These are phyloP conservation scores for Cinara cedri DNA, from an alignment of 2,888 invertebrate species.

Conservation along the genomic window DNA sequence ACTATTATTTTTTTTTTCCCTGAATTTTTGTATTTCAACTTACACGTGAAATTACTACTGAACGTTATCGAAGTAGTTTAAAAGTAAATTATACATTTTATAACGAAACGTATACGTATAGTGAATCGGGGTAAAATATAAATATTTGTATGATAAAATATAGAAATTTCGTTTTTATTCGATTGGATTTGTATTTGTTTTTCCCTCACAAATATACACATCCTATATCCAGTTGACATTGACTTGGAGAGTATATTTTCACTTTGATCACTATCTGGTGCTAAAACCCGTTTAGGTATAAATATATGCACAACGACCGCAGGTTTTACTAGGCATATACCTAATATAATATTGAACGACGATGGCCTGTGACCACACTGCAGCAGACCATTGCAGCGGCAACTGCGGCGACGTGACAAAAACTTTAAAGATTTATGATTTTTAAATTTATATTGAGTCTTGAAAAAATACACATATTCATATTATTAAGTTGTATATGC, in stretches of 20 bases:
- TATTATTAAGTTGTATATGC: too few species aligned
- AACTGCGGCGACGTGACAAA: neutral
- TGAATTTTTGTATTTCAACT: neutral
- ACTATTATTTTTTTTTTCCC: neutral
- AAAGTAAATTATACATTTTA: neutral
- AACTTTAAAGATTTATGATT: constrained; percentile 31
- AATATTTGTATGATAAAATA: constrained; percentile 12
- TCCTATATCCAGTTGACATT: constrained; percentile 42
- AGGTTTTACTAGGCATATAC: constrained; percentile 37
- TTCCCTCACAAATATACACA: neutral
- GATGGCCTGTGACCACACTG: too few species aligned
- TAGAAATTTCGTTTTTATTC: constrained; percentile 40
- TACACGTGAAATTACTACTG: neutral
- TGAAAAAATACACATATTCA: neutral
- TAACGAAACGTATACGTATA: neutral
- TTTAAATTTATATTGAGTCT: neutral
- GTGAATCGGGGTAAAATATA: neutral
- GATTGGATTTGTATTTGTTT: constrained; percentile 23
- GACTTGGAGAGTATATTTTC: constrained; percentile 42
- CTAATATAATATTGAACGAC: constrained; percentile 5
- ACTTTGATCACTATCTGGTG: constrained; percentile 46
- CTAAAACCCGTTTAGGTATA: constrained; percentile 38
- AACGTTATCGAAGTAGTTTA: neutral
- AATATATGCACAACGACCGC: constrained; percentile 18
- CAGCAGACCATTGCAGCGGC: neutral